Evolutionary conservation across 2,113 vertebrate genomes (phyloP), one percentile per base, ranked within the genome.

Genomic region (Cyanocitta stelleri): DNA sequence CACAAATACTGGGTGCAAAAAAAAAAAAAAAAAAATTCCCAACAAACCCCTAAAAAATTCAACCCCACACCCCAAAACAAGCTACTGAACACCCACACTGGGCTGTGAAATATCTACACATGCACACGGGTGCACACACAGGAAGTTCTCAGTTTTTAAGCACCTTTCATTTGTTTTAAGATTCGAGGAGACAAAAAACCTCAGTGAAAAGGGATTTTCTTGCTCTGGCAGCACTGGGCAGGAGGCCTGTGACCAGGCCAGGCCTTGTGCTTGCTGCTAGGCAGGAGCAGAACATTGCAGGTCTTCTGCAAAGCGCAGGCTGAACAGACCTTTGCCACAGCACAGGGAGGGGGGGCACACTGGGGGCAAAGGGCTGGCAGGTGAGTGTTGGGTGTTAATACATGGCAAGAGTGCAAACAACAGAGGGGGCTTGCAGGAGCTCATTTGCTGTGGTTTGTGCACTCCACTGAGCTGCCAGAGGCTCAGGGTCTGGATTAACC

Each of bases 1-100:
- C 96, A 90, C 96, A 96, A 97, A 98, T 87, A 97, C 81, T 13
- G 32, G 97, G 35, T 67, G 96, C 91, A 98, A 98, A 98, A 83
- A 37, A 30, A 30, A 83, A 37, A 30, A 30, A 43, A 43, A 16
- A 4, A 1, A 1, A 2, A 49, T 49, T 49, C 1, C 13, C 20
- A 44, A 81, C 48, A 43, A 69, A 7, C 24, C 29, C 63, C 30
- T 52, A 73, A 61, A 91, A 58, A 58, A 10, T 48, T 55, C 41
- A 61, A 73, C 17, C 23, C 44, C 19, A 3, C 49, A 9, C 23
- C 58, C 24, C 22, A 1, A 41, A 91, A 68, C 68, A 69, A 72
- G 44, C 46, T 49, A 87, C 82, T 77, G 46, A 97, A 97, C 97
- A 98, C 97, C 96, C 97, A 97, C 91, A 5, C 55, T 3, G 1